Evolutionary conservation across 1,140 invertebrate species (phyloP), one percentile per base, ranked within the genome.

Genomic region (Caenorhabditis elegans): DNA sequence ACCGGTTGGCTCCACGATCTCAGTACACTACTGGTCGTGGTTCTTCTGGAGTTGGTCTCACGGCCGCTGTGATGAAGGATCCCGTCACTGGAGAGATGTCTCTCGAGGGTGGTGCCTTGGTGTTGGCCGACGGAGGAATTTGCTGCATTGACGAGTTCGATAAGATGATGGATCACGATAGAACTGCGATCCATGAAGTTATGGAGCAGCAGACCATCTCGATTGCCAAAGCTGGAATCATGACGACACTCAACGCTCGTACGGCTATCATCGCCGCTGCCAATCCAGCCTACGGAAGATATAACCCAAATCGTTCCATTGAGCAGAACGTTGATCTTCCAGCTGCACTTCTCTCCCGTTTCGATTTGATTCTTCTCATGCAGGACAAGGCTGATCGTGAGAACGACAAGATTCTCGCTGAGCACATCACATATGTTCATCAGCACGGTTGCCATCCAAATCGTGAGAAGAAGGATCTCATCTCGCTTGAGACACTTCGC

Each of bases 161-260:
- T 90, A 99, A 99, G 92, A 99, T 99, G 97, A 94, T 96, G 51
- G 97, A 99, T 80, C 90, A 90, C 15, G 97, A 99, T 91, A 92
- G 97, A 86, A 98, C 96, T 0, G 95, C 97, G 48, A 98, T 99
- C 86, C 98, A 99, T 90, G 98, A 99, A 91, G 92, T 92, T 3
- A 99, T 99, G 98, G 98, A 99, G 92, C 98, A 99, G 89, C 98
- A 99, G 91, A 99, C 98, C 1, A 98, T 99, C 84, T 98, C 96
- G 51, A 98, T 99, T 90, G 97, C 98, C 13, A 99, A 99, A 92
- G 97, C 97, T 65, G 97, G 97, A 65, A 98, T 99, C 85, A 95
- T 98, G 94, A 98, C 97, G 0, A 95, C 95, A 36, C 90, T 99
- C 22, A 98, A 99, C 92, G 97, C 97, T 0, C 93, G 97, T 84